Evolutionary conservation across 2,888 invertebrate species (phyloP), one percentile per base, ranked within the genome.

Genomic region (Nomada ruficornis): DNA sequence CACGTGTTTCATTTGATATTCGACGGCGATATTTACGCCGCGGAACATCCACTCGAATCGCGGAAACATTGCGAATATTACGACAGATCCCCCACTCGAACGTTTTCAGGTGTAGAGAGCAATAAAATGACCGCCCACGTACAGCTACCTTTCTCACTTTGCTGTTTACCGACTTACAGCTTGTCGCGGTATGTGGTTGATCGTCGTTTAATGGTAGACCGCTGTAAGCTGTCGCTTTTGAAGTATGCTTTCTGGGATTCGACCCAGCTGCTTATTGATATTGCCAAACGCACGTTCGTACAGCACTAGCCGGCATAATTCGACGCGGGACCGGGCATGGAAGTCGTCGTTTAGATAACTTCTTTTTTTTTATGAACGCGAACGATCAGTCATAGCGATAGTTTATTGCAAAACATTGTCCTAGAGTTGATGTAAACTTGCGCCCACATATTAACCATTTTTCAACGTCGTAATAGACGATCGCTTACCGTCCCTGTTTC

Each of bases 401-500:
- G 74, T 44, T 63, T 47, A 44, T 47, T 59, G 77, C 29, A 62
- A 83, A 80, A 77, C 68, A 69, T 64, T 20, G 57, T 72, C 71
- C 67, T 75, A 75, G 72, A 69, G 77, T 57, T 62, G 59, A n/a
- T 36, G 62, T 69, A 70, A 79, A 77, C 77, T 78, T 78, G 26
- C 42, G 68, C 60, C 68, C 20, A 57, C 65, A 29, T 72, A 42
- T 52, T 57, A 65, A 80, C 65, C 47, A 68, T 75, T 76, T 50
- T 60, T 42, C 55, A 44, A 26, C 54, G 7, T 2, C 26, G 10
- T 18, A 23, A 11, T 7, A 20, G n/a, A 20, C 1, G 42, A 44
- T 64, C 44, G 26, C 63, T 42, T 23, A 26, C 1, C 13, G 15
- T 36, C 7, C 36, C 15, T 11, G 2, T 47, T 23, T 9, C 62